phyloP scores from a whole-genome alignment of 2,797 vertebrate genomes.

The Todus mexicanus region DNA sequence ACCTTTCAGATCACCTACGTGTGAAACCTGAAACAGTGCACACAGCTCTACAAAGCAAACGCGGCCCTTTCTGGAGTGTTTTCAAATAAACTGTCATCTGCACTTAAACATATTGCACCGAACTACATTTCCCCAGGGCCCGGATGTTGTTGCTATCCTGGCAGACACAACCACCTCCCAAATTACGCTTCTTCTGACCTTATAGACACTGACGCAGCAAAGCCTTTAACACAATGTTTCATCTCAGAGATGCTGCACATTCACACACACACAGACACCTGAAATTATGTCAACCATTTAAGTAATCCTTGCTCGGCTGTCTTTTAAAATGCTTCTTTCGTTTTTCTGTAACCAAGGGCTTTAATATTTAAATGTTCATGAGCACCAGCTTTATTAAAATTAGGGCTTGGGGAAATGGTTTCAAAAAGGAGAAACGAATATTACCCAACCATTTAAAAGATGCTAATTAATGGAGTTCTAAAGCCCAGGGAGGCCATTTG shows the following conservation, averaged over 20 bases:
- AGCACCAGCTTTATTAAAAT: constrained; percentile 80
- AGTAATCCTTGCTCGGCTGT: constrained; percentile 56
- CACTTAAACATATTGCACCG: not conserved
- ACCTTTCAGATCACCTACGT: not conserved
- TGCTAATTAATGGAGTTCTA: constrained; percentile 81
- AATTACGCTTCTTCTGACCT: not conserved
- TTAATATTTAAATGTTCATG: constrained; percentile 77
- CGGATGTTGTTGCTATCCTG: not conserved
- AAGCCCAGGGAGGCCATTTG: constrained; percentile 73
- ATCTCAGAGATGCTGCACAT: constrained; percentile 36
- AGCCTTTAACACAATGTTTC: constrained; percentile 52
- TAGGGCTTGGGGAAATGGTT: constrained; percentile 75
- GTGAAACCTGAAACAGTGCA: not conserved
- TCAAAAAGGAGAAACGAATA: constrained; percentile 69
- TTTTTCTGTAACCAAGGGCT: constrained; percentile 72
- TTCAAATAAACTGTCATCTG: constrained; percentile 19
- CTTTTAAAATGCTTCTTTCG: constrained; percentile 70
- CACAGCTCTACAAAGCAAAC: not conserved
- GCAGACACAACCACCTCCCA: not conserved
- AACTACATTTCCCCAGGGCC: not conserved
- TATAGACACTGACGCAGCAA: not conserved
- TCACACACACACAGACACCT: not conserved
- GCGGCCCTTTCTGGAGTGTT: not conserved
- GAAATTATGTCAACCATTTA: constrained; percentile 28
- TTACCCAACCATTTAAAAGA: constrained; percentile 79